Evolutionary conservation across 2,113 vertebrate genomes (phyloP).

Genomic region (Atherinomorus stipes): DNA sequence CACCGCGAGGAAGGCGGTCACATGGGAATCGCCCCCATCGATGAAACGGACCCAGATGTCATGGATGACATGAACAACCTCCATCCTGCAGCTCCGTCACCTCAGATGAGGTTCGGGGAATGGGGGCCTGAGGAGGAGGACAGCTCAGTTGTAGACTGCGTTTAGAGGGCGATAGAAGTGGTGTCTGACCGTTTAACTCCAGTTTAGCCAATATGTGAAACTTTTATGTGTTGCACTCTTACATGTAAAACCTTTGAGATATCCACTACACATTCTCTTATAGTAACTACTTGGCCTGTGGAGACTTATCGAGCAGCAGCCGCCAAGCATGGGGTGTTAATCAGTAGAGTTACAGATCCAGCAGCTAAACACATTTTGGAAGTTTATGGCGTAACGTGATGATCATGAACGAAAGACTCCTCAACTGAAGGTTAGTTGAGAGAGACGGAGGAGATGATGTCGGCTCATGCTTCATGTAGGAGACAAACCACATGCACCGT

Average conservation of each 20-base stretch:
- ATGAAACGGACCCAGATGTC: constrained; percentile 69
- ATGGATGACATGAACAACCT: constrained; percentile 77
- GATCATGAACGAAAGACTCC: no score
- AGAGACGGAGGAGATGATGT: no score
- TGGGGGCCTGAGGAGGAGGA: constrained; percentile 83
- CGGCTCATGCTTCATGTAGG: background rate
- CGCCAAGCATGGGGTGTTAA: no score
- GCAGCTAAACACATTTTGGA: no score
- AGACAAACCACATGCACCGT: no score
- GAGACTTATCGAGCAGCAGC: no score
- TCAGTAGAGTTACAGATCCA: no score
- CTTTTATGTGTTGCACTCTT: background rate
- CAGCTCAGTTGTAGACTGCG: constrained; percentile 78
- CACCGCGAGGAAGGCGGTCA: constrained; percentile 78
- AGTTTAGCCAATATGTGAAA: background rate
- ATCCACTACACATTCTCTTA: constrained; percentile 29
- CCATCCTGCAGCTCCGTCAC: constrained; percentile 76
- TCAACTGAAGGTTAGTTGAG: no score
- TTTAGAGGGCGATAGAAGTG: constrained; percentile 52
- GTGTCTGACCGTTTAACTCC: background rate
- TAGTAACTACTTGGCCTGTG: no score
- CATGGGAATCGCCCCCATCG: constrained; percentile 53
- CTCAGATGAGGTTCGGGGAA: constrained; percentile 84
- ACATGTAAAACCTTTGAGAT: constrained; percentile 1
- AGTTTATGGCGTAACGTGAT: no score